phyloP scores from a whole-genome alignment of 2,888 invertebrate species.

The Thereva nobilitata region DNA sequence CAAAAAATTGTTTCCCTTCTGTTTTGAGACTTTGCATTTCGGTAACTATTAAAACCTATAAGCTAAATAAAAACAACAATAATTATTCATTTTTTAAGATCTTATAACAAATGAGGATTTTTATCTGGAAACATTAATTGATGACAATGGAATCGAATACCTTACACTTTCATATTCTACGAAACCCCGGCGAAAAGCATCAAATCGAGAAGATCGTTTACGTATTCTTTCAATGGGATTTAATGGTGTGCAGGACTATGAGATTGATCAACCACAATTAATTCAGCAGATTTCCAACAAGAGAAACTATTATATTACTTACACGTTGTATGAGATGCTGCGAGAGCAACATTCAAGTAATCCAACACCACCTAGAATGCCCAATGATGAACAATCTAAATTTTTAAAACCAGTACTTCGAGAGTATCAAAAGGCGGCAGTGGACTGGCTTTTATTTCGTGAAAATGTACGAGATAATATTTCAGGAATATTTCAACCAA shows the following conservation, averaged over 20 bases:
- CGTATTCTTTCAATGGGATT: conserved; percentile 9
- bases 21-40: conserved; percentile 1
- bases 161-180: neutral
- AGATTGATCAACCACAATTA: neutral
- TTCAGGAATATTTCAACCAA: conserved; percentile 9
- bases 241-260: conserved; percentile 2
- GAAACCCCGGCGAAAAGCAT: neutral
- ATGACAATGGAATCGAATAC: neutral
- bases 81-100: conserved; percentile 12
- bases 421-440: neutral
- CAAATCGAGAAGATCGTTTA: neutral
- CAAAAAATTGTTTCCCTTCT: neutral
- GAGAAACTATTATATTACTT: conserved; percentile 15
- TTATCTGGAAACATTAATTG: neutral
- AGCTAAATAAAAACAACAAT: neutral
- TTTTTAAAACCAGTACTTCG: conserved; percentile 61
- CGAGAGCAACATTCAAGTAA: conserved; percentile 46
- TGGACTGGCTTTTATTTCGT: neutral
- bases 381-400: conserved; percentile 52
- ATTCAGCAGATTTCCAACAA: neutral
- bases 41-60: neutral
- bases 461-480: conserved; percentile 43
- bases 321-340: conserved; percentile 47
- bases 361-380: neutral
- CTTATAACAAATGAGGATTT: conserved; percentile 3